Base-by-base conservation (phyloP, 2,113 vertebrate genomes). In the Heterochromis multidens region DNA sequence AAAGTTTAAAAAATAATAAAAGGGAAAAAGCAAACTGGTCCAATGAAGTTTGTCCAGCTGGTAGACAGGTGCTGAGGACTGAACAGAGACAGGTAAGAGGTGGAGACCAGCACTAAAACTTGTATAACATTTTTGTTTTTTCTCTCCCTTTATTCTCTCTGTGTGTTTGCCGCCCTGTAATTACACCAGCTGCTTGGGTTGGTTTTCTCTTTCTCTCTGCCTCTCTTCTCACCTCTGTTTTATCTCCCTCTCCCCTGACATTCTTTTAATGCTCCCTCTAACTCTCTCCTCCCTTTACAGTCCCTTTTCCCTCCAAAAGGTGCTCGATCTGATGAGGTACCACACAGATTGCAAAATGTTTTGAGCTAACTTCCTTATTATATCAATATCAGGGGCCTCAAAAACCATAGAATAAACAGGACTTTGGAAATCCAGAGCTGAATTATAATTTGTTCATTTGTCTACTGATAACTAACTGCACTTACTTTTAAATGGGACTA, bases 111-210 rank as follows among this genome's bases (percentile, higher is more conserved):
- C 49, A 8, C 79, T 12, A 84, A 61, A 57, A 81, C 88, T 88
- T 88, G 33, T 54, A 40, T 56, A 65, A 86, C 83, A 23, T 89
- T 89, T 88, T 79, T 57, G 13, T 88, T 80, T 90, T 74, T 81
- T 49, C 54, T 61, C 3, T 21, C 21, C 78, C 67, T 86, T 86
- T 79, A 27, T 83, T 79, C 85, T 90, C 81, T 80, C 37, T 67
- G 62, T 82, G 62, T 82, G 81, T 62, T 63, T 5, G 76, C 83
- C 81, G 87, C 91, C 89, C 89, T 92, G 83, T 92, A 92, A 92
- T 92, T 92, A 92, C 85, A 82, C 89, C 91, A 91, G 91, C 91
- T 92, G 89, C 89, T 79, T 40, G 27, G 46, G 4, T 52, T 74
- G 70, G 70, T 74, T 52, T 74, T 52, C 70, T 31, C 70, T 74